Evolutionary conservation across 2,113 vertebrate species (phyloP), one percentile per base, ranked within the genome.

Genomic region (Todiramphus saurophagus): DNA sequence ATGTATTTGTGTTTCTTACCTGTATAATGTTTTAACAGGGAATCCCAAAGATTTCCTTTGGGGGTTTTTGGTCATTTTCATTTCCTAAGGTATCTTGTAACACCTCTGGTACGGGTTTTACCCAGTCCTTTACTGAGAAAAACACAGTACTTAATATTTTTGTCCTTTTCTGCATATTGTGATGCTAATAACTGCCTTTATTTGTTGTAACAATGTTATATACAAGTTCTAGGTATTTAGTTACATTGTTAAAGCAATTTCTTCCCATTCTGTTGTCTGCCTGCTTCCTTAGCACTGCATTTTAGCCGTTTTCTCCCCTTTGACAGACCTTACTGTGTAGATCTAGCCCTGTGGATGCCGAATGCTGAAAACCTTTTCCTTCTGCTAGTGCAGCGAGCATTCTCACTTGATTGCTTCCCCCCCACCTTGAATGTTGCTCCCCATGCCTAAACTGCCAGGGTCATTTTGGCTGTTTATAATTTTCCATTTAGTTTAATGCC

Each of bases 31-130:
- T 69, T 10, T n/a, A 39, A 43, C 7, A 13, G 55, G 46, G 21
- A 83, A 58, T 75, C 33, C 31, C 43, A 39, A 10, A 44, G 6
- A 7, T 51, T 70, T 73, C 33, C 41, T 9, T 24, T 39, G 7
- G 16, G 25, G 1, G 0, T 20, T 20, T 48, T 64, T 11, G 3
- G 16, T 80, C 2, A 5, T 77, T 80, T 76, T 50, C 0, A 1
- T 80, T 89, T 55, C 23, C 48, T 13, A 82, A 20, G 0, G 0
- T 74, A 5, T 37, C 20, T 80, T 41, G 16, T 76, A 83, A 21
- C 23, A 24, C 43, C 70, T 87, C 56, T 83, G 62, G 64, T 74
- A 53, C 31, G 55, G 60, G 15, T 70, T 94, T 87, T 60, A 20
- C 27, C 31, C 11, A 13, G 43, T 51, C 91, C 64, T 70, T 81